phyloP scores from a whole-genome alignment of 2,888 invertebrate species.

The Rutpela maculata region DNA sequence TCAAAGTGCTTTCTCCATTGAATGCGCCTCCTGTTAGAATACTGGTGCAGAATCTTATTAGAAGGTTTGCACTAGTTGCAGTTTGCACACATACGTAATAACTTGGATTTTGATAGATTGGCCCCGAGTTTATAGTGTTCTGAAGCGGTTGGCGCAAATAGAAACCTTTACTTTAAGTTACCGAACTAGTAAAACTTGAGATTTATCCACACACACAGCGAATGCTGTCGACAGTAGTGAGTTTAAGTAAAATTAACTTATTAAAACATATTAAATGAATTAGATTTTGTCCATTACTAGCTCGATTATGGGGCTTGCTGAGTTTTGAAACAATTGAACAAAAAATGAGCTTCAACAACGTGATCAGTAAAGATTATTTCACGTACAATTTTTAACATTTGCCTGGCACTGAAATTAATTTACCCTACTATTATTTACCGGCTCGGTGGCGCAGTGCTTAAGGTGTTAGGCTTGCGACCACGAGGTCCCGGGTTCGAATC shows the following conservation, averaged over 20 bases:
- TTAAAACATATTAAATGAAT: neutral
- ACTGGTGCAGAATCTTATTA: slow-evolving; percentile 34
- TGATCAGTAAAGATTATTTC: no score
- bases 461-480: no score
- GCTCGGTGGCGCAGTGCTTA: no score
- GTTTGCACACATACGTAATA: neutral
- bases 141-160: slow-evolving; percentile 5
- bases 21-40: slow-evolving; percentile 20
- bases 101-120: slow-evolving; percentile 1
- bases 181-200: neutral
- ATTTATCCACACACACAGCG: neutral
- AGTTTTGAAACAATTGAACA: neutral
- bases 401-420: no score
- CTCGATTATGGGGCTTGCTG: neutral
- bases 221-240: neutral
- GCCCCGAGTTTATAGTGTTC: slow-evolving; percentile 15
- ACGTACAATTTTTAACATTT: no score
- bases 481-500: no score
- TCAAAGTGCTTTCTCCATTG: slow-evolving; percentile 2
- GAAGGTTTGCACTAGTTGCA: neutral
- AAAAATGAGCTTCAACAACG: neutral
- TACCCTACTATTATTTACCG: no score
- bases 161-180: neutral
- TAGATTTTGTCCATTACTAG: neutral
- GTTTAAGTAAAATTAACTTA: neutral